Evolutionary conservation across 1,140 invertebrate genomes (phyloP), one percentile per base, ranked within the genome.

Genomic region (Tribolium castaneum): DNA sequence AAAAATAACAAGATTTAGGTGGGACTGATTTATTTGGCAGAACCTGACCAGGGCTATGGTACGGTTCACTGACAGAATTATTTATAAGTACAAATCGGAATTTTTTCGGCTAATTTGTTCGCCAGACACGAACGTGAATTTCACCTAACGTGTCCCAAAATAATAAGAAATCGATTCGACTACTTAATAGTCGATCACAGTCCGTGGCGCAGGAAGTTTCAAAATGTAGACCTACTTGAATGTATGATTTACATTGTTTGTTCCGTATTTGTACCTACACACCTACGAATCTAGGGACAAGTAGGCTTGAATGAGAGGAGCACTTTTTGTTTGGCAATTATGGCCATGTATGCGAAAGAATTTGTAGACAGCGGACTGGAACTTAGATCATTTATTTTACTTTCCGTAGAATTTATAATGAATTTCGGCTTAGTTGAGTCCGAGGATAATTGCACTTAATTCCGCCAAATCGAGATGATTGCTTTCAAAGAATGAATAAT

Each of bases 361-460:
- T 59, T 22, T 35, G 30, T 66, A 35, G 30, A 66, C 25, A 66
- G 35, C 59, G 59, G 7, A 13, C 30, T 66, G 30, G 59, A 66
- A 66, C 59, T 22, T 25, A 62, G 34, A 25, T 66, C 59, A 66
- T 66, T 66, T 66, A 66, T 66, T 62, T 66, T 66, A 66, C 59
- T 66, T 66, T 66, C 59, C 13, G 30, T 66, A 66, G 59, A 66
- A 66, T 66, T 66, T 35, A 66, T 66, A 35, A 66, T 66, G 7
- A 10, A 59, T 59, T 66, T 66, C 10, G 59, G 25, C 6, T 14
- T 66, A 10, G 59, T 30, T 35, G 30, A 35, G 25, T 34, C 34
- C 56, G 6, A 30, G 1, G 56, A 62, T 35, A 34, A 13, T 66
- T 66, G 12, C 30, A 66, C 10, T 45, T 10, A 45, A 45, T 10